A percentile compares a stretch with the other conserved stretches of the same genome.
phyloP scores from a whole-genome alignment of 2,113 vertebrate genomes.

The Castor canadensis region DNA sequence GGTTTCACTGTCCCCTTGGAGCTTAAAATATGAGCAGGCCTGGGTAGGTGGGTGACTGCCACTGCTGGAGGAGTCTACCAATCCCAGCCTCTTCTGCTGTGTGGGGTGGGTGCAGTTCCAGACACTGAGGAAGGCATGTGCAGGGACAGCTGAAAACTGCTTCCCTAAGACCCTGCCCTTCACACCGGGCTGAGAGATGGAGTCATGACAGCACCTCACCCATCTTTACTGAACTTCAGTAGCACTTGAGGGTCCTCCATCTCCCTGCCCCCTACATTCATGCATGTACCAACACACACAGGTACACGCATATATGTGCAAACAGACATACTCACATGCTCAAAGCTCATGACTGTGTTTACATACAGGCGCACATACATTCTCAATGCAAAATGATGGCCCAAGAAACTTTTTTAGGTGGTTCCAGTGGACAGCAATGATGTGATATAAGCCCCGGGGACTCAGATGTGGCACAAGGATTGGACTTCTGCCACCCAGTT shows the following conservation, averaged over 20 bases:
- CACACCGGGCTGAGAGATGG: neutral
- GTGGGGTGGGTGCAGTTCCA: neutral
- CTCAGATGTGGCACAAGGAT: neutral
- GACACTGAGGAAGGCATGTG: neutral
- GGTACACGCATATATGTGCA: too few relatives aligned
- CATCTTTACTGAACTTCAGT: too few relatives aligned
- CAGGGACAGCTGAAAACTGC: neutral
- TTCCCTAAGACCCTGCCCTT: neutral
- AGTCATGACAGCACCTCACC: too few relatives aligned
- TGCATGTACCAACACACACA: rapidly evolving
- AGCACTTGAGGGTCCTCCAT: neutral
- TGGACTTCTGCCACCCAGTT: neutral
- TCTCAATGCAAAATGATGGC: neutral
- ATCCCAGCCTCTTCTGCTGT: neutral
- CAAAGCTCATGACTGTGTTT: neutral
- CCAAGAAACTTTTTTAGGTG: neutral
- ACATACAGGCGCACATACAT: neutral
- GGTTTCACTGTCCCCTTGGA: neutral
- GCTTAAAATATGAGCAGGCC: neutral
- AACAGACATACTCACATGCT: neutral
- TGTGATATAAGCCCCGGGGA: neutral
- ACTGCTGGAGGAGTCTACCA: neutral
- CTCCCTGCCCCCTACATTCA: neutral
- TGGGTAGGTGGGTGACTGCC: neutral
- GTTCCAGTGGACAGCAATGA: neutral